Evolutionary conservation across 2,113 vertebrate species (phyloP), one percentile per base, ranked within the genome.

Genomic region (Lophius piscatorius): DNA sequence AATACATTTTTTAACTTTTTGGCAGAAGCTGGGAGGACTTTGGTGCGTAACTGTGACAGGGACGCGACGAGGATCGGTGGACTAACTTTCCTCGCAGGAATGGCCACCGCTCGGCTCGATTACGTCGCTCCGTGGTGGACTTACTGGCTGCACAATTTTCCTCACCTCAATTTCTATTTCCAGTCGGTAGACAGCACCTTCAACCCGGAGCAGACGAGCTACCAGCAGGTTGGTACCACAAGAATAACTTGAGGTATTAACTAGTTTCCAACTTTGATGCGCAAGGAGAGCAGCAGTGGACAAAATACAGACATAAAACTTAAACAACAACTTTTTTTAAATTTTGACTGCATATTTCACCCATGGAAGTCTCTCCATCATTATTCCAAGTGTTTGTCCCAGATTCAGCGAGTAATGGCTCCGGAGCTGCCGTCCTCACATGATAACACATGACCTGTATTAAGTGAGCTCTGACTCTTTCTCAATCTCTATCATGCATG

Each of bases 71-170:
- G n/a, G 35, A 39, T 60, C 38, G 41, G 16, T 21, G 63, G 40
- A 59, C 39, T 59, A 40, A 57, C 67, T 80, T 38, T 57, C 11
- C 20, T 12, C 39, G 64, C 56, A 77, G 86, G 82, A 63, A 93
- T 95, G 94, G 91, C 91, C 62, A 86, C 87, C 38, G 89, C 92
- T 42, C 89, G 94, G 33, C 88, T 93, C 62, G 93, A 93, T 59
- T 96, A 95, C 72, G 89, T 93, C n/a, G 91, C 93, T 71, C 95
- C 95, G 47, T 95, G 95, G 95, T 96, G 95, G 95, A 95, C 93
- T 6, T 93, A 91, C 81, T 96, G 95, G 95, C 92, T 98, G 70
- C 95, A 97, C 89, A 90, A 92, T 74, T 92, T 96, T 58, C 95
- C 94, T 1, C 96, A 94, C 87, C 36, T 94, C 24, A 89, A 82